These are phyloP conservation scores for Apomyelois bistriatella DNA, from an alignment of 2,888 invertebrate species.

Conservation along the genomic window DNA sequence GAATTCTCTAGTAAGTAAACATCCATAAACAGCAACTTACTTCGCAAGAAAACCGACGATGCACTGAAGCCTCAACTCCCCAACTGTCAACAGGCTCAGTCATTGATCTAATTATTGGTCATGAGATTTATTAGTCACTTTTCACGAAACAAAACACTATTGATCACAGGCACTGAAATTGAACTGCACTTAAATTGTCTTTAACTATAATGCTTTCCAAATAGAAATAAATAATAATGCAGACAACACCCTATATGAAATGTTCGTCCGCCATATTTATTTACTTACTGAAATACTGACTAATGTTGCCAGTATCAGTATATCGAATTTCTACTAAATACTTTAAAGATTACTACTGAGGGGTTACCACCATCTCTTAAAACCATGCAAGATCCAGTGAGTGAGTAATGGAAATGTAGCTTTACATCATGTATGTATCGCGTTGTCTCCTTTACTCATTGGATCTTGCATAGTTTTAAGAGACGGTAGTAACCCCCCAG, in stretches of 20 bases:
- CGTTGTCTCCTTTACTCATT: no score
- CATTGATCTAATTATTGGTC: slow-evolving; percentile 64
- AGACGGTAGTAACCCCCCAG: no score
- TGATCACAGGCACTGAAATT: slow-evolving; percentile 20
- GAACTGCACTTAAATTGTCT: slow-evolving; percentile 10
- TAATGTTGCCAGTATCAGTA: slow-evolving; percentile 32
- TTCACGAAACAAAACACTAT: slow-evolving; percentile 23
- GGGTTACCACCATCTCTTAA: no score
- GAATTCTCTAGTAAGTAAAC: slow-evolving; percentile 39
- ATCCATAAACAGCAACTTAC: slow-evolving; percentile 46
- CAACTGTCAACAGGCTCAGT: slow-evolving; percentile 56
- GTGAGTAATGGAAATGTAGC: no score
- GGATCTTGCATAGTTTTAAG: no score
- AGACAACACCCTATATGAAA: slow-evolving; percentile 36
- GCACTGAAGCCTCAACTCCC: slow-evolving; percentile 53
- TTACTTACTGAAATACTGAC: slow-evolving; percentile 40
- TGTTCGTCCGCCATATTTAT: slow-evolving; percentile 68
- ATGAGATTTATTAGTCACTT: slow-evolving; percentile 35
- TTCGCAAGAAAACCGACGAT: slow-evolving; percentile 52
- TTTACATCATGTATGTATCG: no score
- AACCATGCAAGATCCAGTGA: no score
- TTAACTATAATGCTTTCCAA: slow-evolving; percentile 18
- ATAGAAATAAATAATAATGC: slow-evolving; percentile 17
- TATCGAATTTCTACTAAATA: slow-evolving; percentile 9
- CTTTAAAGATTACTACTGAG: no score